Percentiles rank a stretch among this genome's conserved stretches.
Evolutionary conservation across 2,888 invertebrate genomes (phyloP).

Genomic region (Tubulanus polymorphus): DNA sequence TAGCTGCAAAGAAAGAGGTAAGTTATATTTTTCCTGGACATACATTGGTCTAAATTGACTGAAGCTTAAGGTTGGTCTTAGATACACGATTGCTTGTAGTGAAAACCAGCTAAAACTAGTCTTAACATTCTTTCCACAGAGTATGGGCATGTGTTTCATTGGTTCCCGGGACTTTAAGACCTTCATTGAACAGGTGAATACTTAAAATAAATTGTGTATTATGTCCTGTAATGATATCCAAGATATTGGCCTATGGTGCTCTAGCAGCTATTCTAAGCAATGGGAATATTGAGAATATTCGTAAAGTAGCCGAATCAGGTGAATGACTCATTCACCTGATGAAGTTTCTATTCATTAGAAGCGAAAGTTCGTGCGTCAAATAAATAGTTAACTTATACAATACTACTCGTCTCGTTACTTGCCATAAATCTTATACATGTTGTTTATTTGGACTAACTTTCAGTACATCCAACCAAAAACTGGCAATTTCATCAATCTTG

Average conservation of each 20-base stretch:
- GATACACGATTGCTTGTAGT: neutral
- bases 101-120: neutral
- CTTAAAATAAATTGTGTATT: slow-evolving; percentile 9
- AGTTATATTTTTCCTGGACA: neutral
- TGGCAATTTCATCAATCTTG: slow-evolving; percentile 79
- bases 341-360: too few species aligned
- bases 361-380: too few species aligned
- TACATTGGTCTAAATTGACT: neutral
- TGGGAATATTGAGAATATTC: too few species aligned
- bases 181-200: slow-evolving; percentile 79
- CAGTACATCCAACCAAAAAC: slow-evolving; percentile 76
- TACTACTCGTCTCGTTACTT: too few species aligned
- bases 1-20: slow-evolving; percentile 50
- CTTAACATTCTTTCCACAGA: slow-evolving; percentile 51
- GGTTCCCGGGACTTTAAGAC: slow-evolving; percentile 80
- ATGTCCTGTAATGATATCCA: slow-evolving; percentile 7
- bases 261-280: too few species aligned
- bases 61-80: neutral
- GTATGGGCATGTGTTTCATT: slow-evolving; percentile 95
- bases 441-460: too few species aligned
- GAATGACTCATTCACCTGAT: too few species aligned
- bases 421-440: too few species aligned
- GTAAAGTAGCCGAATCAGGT: too few species aligned
- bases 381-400: too few species aligned
- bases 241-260: too few species aligned